Base-by-base conservation (phyloP, 2,113 vertebrate species). In the Eurypyga helias region DNA sequence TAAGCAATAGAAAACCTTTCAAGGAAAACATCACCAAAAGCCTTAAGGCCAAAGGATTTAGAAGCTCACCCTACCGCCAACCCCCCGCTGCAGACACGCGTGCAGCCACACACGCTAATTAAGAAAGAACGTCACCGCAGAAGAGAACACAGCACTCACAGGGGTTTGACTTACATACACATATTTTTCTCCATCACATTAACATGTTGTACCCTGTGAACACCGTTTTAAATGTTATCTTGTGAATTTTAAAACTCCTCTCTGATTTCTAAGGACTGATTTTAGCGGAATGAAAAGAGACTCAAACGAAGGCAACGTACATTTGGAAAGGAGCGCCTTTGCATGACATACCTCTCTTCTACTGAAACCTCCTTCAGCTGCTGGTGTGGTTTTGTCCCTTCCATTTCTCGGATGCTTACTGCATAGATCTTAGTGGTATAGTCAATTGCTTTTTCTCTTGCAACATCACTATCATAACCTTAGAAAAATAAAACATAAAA, bases 401-500 rank as follows among this genome's bases (percentile, higher is more conserved):
- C 98, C 99, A 99, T 99, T 88, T 99, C 99, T 90, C 99, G 98
- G 97, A 99, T 99, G 98, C 99, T 99, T 89, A 98, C 98, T 0
- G 99, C 99, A 67, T 99, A 99, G 96, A 99, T 98, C 98, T 99
- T 99, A 13, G 99, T 99, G 77, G 99, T 98, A 69, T 99, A 99
- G 89, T 99, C 99, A 80, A 99, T 98, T 41, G 93, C 98, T 95
- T 99, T 99, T 96, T 99, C 99, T 82, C 99, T 98, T 21, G 99
- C 99, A 48, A 99, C 99, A 11, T 99, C 99, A 23, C 99, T 99
- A 97, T 99, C 99, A 45, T 99, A 99, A 34, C 99, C 99, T 99
- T 97, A 65, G 89, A 90, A 48, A 96, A 87, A 79, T 18, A 64
- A 81, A 97, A 85, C 41, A 70, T 7, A 85, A 45, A 69, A 64